Conservation (phyloP, 2,113 vertebrate genomes). For the Aegotheles bennettii region DNA sequence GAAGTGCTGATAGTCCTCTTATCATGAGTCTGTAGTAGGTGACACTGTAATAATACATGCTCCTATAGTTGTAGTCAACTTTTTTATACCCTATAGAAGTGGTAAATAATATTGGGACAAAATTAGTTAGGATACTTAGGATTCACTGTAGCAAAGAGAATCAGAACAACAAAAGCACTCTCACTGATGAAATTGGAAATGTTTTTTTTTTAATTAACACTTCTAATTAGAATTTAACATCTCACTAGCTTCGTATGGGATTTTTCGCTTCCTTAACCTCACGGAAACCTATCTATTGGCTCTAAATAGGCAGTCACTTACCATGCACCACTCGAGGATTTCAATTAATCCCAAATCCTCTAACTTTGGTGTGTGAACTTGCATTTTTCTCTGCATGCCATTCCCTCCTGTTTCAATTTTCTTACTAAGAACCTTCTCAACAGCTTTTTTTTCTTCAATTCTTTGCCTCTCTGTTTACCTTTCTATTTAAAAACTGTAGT, state of each 20-base stretch:
- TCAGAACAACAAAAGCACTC: conserved; percentile 78
- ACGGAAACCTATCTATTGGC: conserved; percentile 82
- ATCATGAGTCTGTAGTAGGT: conserved; percentile 1
- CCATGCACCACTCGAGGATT: conserved; percentile 80
- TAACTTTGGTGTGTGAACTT: conserved; percentile 73
- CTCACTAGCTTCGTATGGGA: conserved; percentile 83
- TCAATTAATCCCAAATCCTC: conserved; percentile 81
- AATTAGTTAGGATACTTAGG: conserved; percentile 76
- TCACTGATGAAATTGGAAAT: conserved; percentile 83
- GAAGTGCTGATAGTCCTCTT: conserved; percentile 3
- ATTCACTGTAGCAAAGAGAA: conserved; percentile 80
- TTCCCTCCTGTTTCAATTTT: conserved; percentile 38
- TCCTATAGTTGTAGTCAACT: conserved; percentile 29
- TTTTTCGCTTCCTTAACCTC: conserved; percentile 83
- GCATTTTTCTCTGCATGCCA: conserved; percentile 56
- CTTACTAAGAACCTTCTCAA: conserved; percentile 26
- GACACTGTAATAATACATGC: conserved; percentile 18
- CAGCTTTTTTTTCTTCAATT: not conserved
- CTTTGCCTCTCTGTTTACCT: not conserved
- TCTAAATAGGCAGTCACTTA: conserved; percentile 82
- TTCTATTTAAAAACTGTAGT: not conserved
- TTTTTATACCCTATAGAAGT: conserved; percentile 62
- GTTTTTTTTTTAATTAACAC: conserved; percentile 85
- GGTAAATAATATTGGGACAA: conserved; percentile 72
- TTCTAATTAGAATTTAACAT: conserved; percentile 87